These are phyloP conservation scores for Hirundichthys speculiger DNA, from an alignment of 2,113 vertebrate genomes.

Conservation along the genomic window DNA sequence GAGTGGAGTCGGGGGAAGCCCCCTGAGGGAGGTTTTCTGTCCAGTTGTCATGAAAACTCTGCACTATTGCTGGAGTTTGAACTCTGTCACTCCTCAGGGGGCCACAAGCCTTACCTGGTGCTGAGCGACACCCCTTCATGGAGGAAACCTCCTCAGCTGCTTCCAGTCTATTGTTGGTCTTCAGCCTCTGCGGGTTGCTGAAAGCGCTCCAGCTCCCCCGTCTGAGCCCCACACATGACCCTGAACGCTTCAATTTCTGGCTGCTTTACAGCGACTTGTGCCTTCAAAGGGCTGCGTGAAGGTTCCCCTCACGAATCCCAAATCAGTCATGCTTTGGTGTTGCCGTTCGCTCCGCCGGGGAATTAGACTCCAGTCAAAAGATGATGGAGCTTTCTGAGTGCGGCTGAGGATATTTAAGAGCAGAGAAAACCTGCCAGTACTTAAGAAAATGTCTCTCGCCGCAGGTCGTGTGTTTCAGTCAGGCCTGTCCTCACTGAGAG, in stretches of 20 bases:
- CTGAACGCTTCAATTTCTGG: neutral
- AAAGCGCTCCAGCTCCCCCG: conserved; percentile 2
- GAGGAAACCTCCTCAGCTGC: conserved; percentile 27
- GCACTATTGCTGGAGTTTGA: too few relatives aligned
- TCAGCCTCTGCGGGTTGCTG: conserved; percentile 19
- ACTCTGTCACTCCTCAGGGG: too few relatives aligned
- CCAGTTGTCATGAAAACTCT: too few relatives aligned
- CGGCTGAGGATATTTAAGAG: too few relatives aligned
- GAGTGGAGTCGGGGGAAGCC: too few relatives aligned
- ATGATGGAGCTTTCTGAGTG: too few relatives aligned
- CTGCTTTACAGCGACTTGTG: neutral
- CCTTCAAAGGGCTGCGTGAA: conserved; percentile 4
- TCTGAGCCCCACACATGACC: neutral
- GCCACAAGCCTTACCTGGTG: neutral
- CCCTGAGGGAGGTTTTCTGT: too few relatives aligned
- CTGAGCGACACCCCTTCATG: conserved; percentile 10
- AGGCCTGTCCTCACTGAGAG: too few relatives aligned
- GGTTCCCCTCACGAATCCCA: conserved; percentile 20
- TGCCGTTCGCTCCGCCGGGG: conserved; percentile 15
- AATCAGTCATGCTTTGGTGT: conserved; percentile 10
- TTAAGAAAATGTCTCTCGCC: too few relatives aligned
- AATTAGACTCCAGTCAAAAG: neutral
- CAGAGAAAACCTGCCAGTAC: too few relatives aligned
- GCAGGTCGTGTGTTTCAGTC: too few relatives aligned
- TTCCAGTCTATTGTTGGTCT: conserved; percentile 32